Conservation (phyloP, 2,113 vertebrate species). For the Microtus oregoni region DNA sequence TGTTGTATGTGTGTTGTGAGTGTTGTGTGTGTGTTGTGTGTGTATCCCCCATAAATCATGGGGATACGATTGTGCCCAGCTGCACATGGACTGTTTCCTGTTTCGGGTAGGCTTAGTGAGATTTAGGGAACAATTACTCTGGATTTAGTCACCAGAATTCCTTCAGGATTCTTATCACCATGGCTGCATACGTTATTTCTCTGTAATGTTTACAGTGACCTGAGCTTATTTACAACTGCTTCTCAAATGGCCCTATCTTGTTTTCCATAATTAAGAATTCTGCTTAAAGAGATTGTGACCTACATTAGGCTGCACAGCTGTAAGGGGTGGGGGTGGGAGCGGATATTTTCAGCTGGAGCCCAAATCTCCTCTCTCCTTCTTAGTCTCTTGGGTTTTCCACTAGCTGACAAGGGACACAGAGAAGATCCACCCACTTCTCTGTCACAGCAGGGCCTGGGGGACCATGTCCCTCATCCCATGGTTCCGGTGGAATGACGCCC, state of each 20-base stretch:
- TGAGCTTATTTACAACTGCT: not conserved
- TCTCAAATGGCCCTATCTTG: not conserved
- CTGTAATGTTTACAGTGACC: not conserved
- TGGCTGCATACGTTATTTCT: not conserved
- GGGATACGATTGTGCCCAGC: not conserved
- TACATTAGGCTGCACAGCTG: not conserved
- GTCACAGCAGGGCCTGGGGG: not conserved
- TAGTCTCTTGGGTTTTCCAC: not conserved
- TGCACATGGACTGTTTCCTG: not conserved
- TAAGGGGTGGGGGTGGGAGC: not conserved
- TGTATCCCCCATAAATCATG: not conserved
- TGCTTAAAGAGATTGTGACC: not conserved
- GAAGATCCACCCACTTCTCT: not conserved
- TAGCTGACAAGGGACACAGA: not conserved
- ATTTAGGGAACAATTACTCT: not conserved
- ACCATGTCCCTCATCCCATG: slow-evolving; percentile 92
- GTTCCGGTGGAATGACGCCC: slow-evolving; percentile 93
- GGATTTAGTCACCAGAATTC: not conserved
- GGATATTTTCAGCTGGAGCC: not conserved
- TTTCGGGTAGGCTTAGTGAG: not conserved
- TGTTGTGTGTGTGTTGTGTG: not conserved
- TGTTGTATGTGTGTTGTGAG: not conserved
- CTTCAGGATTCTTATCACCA: not conserved
- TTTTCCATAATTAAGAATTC: not conserved
- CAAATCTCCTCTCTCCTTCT: not conserved